phyloP scores from a whole-genome alignment of 2,888 invertebrate genomes.

The Coremacera marginata region DNA sequence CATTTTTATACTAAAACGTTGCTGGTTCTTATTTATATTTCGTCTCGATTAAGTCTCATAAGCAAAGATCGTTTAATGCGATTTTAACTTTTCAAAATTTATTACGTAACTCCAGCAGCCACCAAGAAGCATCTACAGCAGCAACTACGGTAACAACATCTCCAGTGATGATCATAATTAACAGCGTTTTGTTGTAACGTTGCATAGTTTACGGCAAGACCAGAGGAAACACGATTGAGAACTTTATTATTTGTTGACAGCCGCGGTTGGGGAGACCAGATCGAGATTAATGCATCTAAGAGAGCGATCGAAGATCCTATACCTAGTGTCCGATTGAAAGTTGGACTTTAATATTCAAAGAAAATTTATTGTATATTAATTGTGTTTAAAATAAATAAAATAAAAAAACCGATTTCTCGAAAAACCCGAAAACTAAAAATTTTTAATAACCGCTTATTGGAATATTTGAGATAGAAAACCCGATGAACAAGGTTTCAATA shows the following conservation, averaged over 20 bases:
- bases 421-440: no score
- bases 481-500: no score
- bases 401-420: no score
- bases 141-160: background rate
- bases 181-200: background rate
- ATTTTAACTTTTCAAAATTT: constrained; percentile 30
- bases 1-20: background rate
- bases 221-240: constrained; percentile 2
- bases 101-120: constrained; percentile 37
- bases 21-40: background rate
- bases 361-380: no score
- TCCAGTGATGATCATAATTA: constrained; percentile 9
- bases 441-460: no score
- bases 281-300: background rate
- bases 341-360: no score
- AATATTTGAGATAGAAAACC: no score
- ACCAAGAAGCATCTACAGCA: background rate
- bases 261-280: background rate
- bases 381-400: no score
- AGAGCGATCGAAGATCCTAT: background rate
- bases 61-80: constrained; percentile 18
- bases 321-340: no score
- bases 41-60: background rate
- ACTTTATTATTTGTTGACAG: constrained; percentile 31
- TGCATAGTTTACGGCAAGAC: constrained; percentile 13